Evolutionary conservation across 2,888 invertebrate species (phyloP).

Genomic region (Glyphotaelius pellucidus): DNA sequence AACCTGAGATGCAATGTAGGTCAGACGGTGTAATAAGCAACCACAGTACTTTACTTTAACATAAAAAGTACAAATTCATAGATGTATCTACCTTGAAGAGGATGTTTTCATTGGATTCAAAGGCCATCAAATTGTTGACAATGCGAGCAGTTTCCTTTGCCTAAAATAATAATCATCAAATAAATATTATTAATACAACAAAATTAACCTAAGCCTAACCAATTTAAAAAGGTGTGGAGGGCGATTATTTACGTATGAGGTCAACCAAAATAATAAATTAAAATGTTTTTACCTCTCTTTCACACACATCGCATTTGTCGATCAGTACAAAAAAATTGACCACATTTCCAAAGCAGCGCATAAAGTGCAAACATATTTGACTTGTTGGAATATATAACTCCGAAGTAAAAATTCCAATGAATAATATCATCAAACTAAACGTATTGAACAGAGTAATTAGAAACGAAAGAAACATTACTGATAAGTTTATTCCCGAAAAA

Average conservation of each 20-base stretch:
- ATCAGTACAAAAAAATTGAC: not conserved
- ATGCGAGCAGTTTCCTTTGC: slow-evolving; percentile 5
- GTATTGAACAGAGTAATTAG: not conserved
- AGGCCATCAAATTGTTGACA: not conserved
- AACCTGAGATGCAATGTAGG: no score
- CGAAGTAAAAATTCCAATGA: not conserved
- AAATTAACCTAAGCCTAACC: no score
- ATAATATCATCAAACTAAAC: not conserved
- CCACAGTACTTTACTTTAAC: no score
- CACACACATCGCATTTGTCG: not conserved
- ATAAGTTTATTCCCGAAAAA: not conserved
- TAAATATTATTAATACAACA: no score
- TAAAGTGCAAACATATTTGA: not conserved
- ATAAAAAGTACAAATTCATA: no score
- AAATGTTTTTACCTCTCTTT: not conserved
- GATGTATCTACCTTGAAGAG: not conserved
- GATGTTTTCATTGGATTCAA: not conserved
- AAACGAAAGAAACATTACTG: not conserved
- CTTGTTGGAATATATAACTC: not conserved
- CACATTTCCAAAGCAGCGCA: not conserved
- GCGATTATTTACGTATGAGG: no score
- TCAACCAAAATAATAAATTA: not conserved
- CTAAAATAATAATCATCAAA: not conserved
- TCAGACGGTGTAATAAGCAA: no score
- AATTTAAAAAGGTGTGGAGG: no score